Evolutionary conservation across 2,888 invertebrate genomes (phyloP).

Genomic region (Oligia fasciuncula): DNA sequence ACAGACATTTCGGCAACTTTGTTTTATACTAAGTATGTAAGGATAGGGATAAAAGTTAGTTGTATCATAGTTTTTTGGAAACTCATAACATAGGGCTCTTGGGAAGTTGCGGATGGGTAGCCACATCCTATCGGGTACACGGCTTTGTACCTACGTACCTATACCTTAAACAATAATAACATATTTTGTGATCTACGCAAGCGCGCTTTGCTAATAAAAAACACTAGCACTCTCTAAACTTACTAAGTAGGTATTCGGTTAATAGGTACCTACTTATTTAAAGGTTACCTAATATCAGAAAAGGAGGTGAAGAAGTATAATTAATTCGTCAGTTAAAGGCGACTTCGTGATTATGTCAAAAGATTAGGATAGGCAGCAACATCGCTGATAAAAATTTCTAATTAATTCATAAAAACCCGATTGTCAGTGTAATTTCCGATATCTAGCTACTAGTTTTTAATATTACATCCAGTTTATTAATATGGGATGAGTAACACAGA

Average conservation of each 20-base stretch:
- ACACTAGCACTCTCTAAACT: not conserved
- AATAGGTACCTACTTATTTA: not conserved
- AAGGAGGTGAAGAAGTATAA: not conserved
- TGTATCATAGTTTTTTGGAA: not conserved
- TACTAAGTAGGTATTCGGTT: not conserved
- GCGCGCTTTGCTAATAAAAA: not conserved
- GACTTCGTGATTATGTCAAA: not conserved
- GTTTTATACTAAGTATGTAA: no score
- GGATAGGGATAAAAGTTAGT: not conserved
- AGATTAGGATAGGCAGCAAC: conserved; percentile 1
- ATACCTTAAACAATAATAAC: not conserved
- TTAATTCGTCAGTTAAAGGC: not conserved
- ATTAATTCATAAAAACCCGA: not conserved
- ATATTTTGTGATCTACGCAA: not conserved
- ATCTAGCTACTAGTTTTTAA: not conserved
- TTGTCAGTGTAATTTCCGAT: not conserved
- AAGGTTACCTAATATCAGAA: not conserved
- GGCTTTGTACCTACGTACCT: not conserved
- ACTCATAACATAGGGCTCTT: not conserved
- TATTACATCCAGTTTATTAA: conserved; percentile 8
- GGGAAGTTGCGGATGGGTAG: not conserved
- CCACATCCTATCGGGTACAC: not conserved
- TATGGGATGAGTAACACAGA: not conserved
- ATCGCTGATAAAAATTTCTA: not conserved
- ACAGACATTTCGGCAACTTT: no score